Percentiles rank a stretch among this genome's conserved stretches.
Conservation (phyloP, 2,113 vertebrate genomes). For the Syngnathoides biaculeatus region DNA sequence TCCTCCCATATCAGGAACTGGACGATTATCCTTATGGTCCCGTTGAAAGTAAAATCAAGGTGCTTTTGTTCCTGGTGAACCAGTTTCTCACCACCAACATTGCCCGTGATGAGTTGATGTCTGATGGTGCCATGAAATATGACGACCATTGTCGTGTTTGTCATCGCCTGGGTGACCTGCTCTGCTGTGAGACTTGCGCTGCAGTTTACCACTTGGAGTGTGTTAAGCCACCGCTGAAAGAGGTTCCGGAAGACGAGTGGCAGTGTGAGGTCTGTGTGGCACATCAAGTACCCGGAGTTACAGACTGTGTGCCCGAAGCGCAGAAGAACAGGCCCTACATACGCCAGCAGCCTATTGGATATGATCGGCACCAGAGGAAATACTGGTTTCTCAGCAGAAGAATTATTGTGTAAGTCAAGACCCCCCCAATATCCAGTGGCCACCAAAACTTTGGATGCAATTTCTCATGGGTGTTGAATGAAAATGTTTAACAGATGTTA, state of each 20-base stretch:
- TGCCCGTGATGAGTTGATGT: constrained; percentile 96
- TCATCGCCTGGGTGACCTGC: constrained; percentile 94
- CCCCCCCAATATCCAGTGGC: not conserved
- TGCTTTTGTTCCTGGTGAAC: constrained; percentile 95
- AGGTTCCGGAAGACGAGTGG: constrained; percentile 97
- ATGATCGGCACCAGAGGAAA: constrained; percentile 92
- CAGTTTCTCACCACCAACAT: constrained; percentile 98
- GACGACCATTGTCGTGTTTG: constrained; percentile 97
- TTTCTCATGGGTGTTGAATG: no score
- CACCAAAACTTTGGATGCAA: not conserved
- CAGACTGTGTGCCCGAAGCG: constrained; percentile 91
- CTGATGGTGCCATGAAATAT: constrained; percentile 91
- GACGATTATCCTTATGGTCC: constrained; percentile 95
- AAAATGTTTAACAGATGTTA: not conserved
- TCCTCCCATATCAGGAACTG: constrained; percentile 86
- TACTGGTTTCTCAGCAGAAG: constrained; percentile 98
- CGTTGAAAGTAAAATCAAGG: constrained; percentile 89
- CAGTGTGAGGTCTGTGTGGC: constrained; percentile 97
- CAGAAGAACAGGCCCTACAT: constrained; percentile 95
- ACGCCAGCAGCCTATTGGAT: constrained; percentile 92
- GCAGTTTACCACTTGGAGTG: constrained; percentile 98
- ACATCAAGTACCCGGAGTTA: constrained; percentile 92
- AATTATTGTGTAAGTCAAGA: constrained; percentile 88
- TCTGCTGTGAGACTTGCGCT: constrained; percentile 96
- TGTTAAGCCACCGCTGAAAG: constrained; percentile 90